Percentiles rank a stretch among this genome's conserved stretches.
Evolutionary conservation across 2,888 invertebrate genomes (phyloP).

Genomic region (Prenolepis imparis): DNA sequence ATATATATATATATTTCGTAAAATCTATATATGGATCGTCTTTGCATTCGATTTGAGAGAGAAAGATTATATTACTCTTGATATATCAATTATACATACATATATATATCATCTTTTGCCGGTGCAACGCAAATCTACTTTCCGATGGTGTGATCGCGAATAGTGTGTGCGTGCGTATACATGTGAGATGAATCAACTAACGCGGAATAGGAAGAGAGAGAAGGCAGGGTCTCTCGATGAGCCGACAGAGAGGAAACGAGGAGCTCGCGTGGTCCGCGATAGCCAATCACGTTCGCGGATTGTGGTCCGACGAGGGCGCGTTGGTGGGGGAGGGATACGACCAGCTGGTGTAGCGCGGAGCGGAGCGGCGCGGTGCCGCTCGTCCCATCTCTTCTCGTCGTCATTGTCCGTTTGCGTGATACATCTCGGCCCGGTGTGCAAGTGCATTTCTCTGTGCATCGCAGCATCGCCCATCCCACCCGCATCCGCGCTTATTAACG

Average conservation of each 20-base stretch:
- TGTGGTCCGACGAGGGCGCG: conserved; percentile 48
- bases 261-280: conserved; percentile 52
- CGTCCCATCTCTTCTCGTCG: not conserved
- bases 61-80: not conserved
- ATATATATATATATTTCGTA: too few relatives aligned
- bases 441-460: not conserved
- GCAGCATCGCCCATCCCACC: not conserved
- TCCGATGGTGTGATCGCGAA: not conserved
- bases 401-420: conserved; percentile 24
- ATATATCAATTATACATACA: conserved; percentile 19
- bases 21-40: too few relatives aligned
- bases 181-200: not conserved
- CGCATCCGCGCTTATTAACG: not conserved
- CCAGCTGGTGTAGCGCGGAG: conserved; percentile 20
- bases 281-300: conserved; percentile 49
- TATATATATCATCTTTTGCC: not conserved
- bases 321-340: not conserved
- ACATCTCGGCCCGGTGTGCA: too few relatives aligned
- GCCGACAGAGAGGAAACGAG: conserved; percentile 46
- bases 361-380: conserved; percentile 5
- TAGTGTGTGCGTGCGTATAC: not conserved
- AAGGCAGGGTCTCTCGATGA: conserved; percentile 18
- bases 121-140: not conserved
- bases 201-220: conserved; percentile 32
- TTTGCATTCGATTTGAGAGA: too few relatives aligned